Percentiles rank a stretch among this genome's conserved stretches.
Evolutionary conservation across 2,113 vertebrate species (phyloP).

Genomic region (Bos taurus): DNA sequence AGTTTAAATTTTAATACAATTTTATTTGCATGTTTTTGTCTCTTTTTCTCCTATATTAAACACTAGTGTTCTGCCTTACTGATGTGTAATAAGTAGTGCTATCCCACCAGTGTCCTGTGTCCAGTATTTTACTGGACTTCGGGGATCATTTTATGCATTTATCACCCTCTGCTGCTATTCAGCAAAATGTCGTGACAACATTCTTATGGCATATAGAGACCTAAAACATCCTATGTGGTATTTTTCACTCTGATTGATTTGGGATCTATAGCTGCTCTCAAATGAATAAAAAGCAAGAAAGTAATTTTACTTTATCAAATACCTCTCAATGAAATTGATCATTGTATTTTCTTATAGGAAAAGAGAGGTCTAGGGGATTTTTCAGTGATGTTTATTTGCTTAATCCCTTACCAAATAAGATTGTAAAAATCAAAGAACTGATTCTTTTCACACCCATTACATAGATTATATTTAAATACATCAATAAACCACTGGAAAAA

Average conservation of each 20-base stretch:
- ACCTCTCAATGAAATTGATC: constrained; percentile 15
- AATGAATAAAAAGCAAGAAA: constrained; percentile 15
- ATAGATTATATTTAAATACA: background rate
- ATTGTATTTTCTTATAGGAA: background rate
- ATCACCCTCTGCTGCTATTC: background rate
- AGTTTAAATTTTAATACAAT: background rate
- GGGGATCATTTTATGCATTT: background rate
- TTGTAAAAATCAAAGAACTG: background rate
- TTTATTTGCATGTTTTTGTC: background rate
- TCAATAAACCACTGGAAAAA: background rate
- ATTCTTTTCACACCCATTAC: background rate
- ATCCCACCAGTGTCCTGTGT: background rate
- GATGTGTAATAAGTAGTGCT: background rate
- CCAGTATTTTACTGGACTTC: background rate
- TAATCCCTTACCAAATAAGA: background rate
- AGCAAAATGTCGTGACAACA: background rate
- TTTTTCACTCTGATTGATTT: constrained; percentile 42
- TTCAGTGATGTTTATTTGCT: background rate
- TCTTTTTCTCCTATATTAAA: background rate
- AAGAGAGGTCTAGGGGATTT: background rate
- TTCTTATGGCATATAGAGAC: background rate
- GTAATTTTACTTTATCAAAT: constrained; percentile 50
- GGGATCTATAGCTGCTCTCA: background rate
- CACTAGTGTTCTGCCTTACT: background rate
- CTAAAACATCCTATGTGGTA: background rate